Evolutionary conservation across 2,888 invertebrate species (phyloP), one percentile per base, ranked within the genome.

Genomic region (Ennomos erosarius): DNA sequence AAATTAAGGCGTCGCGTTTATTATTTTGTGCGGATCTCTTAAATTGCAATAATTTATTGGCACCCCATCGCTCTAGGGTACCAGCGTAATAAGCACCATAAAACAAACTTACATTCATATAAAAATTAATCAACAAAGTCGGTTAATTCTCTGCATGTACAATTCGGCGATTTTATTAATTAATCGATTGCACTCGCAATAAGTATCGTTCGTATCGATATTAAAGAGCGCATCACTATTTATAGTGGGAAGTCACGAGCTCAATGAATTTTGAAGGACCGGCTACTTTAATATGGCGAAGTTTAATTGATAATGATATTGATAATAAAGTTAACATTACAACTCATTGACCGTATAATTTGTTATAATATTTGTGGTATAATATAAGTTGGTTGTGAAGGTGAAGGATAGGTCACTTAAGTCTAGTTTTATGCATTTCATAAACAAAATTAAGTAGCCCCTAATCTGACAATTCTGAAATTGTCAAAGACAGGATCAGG

Each of bases 141-240:
- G 63, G 64, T 65, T 67, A 67, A 67, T 49, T 67, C 69, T 16
- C 62, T 54, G 56, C 67, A 53, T 68, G 66, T 64, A 64, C 63
- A 51, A 63, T 68, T 68, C 70, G 65, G 58, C 65, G 67, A 65
- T 67, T 58, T 65, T 63, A 67, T 70, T 69, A 69, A 70, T 70
- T 69, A 67, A 66, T 64, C 65, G 62, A 63, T 56, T 40, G 49
- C 40, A 65, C 65, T 47, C 57, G 62, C 65, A 57, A 69, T 70
- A 69, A 69, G 69, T 66, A 66, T 58, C 36, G 49, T 13, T 42
- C 47, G 62, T 53, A 67, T 64, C 59, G 61, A 61, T 64, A 65
- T 64, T 67, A 61, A 65, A 62, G 56, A 33, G 45, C 46, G 39
- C 58, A 53, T 34, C 46, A 51, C 59, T 60, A 60, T 60, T 60